Conservation (phyloP, 2,797 vertebrate genomes). For the Gobionotothen gibberifrons region DNA sequence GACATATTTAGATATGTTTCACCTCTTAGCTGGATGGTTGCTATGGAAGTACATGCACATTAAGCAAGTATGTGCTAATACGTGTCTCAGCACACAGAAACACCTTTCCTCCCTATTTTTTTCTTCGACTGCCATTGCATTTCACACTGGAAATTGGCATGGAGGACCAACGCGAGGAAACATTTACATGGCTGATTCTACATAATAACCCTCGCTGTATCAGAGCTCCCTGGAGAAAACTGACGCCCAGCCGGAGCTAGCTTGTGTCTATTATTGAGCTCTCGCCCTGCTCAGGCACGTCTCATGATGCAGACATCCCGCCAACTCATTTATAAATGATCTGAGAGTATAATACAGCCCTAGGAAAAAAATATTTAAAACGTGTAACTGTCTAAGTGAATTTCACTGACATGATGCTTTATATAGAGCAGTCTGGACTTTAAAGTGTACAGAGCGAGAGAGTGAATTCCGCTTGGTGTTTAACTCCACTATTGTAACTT, state of each 20-base stretch:
- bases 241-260: slow-evolving; percentile 36
- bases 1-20: slow-evolving; percentile 33
- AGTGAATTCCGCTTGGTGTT: slow-evolving; percentile 69
- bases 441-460: slow-evolving; percentile 58
- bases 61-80: no score
- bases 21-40: slow-evolving; percentile 22
- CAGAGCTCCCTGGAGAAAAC: slow-evolving; percentile 39
- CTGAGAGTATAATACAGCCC: slow-evolving; percentile 80
- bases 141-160: slow-evolving; percentile 36
- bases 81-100: slow-evolving; percentile 7
- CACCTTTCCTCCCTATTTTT: slow-evolving; percentile 18
- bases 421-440: slow-evolving; percentile 74
- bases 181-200: slow-evolving; percentile 57
- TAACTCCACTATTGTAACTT: slow-evolving; percentile 69
- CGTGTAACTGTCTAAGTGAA: slow-evolving; percentile 78
- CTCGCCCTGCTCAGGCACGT: slow-evolving; percentile 57
- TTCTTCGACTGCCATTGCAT: slow-evolving; percentile 15
- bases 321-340: slow-evolving; percentile 87
- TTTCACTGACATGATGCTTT: slow-evolving; percentile 77
- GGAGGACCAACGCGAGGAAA: slow-evolving; percentile 10
- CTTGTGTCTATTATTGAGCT: slow-evolving; percentile 51
- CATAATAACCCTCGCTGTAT: slow-evolving; percentile 60
- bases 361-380: slow-evolving; percentile 74
- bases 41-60: neutral
- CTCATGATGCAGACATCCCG: slow-evolving; percentile 75